A percentile compares a stretch with the other conserved stretches of the same genome.
These are phyloP conservation scores for Drosophila pectinifera DNA, from an alignment of 1,140 invertebrate species.

Conservation along the genomic window DNA sequence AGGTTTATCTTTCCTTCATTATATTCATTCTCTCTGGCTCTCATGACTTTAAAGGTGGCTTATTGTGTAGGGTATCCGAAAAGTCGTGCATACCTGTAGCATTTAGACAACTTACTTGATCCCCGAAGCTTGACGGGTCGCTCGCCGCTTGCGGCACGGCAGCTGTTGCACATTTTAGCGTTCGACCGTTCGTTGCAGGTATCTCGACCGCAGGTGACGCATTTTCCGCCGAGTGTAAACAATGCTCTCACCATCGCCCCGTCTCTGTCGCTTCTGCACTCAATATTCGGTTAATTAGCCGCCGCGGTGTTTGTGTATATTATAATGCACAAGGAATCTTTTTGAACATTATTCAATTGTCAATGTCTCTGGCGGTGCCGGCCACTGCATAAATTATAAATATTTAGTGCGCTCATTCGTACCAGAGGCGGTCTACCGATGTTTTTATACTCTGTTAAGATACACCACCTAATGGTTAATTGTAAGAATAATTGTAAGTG, in stretches of 20 bases:
- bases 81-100: not conserved
- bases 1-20: too few relatives aligned
- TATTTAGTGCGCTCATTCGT: conserved; percentile 70
- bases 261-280: conserved; percentile 27
- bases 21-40: too few relatives aligned
- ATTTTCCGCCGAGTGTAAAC: conserved; percentile 54
- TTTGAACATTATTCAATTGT: conserved; percentile 66
- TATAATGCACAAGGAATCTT: conserved; percentile 39
- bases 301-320: conserved; percentile 45
- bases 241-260: conserved; percentile 31
- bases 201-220: conserved; percentile 36
- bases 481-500: too few relatives aligned
- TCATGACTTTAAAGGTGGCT: too few relatives aligned
- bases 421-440: not conserved
- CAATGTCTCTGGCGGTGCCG: conserved; percentile 45
- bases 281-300: conserved; percentile 68
- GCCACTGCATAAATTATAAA: conserved; percentile 62
- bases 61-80: not conserved
- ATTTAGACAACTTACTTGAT: conserved; percentile 25
- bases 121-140: conserved; percentile 29
- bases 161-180: conserved; percentile 35
- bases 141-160: conserved; percentile 19
- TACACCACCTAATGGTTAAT: too few relatives aligned
- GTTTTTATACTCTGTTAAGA: not conserved
- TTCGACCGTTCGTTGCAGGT: not conserved